These are phyloP conservation scores for Epinotia bilunana DNA, from an alignment of 2,888 invertebrate species.

Conservation along the genomic window DNA sequence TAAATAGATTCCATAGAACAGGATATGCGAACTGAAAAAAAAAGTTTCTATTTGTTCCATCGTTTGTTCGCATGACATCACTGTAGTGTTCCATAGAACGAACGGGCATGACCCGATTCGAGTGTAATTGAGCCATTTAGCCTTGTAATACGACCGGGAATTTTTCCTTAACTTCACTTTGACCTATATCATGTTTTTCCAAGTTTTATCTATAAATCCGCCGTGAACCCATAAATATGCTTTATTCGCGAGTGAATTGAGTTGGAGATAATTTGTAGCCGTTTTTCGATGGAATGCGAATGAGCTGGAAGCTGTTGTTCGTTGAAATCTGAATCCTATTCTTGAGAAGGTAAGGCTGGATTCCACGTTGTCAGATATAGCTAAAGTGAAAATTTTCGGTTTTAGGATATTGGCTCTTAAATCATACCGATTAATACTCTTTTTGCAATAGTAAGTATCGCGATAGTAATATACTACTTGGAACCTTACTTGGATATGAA, in stretches of 20 bases:
- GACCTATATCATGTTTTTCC: slow-evolving; percentile 29
- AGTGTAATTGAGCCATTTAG: slow-evolving; percentile 23
- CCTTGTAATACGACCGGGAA: slow-evolving; percentile 9
- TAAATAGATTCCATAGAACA: background rate
- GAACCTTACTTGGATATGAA: background rate
- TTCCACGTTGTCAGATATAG: background rate
- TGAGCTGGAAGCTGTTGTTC: slow-evolving; percentile 1
- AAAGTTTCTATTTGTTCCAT: background rate
- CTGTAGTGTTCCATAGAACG: background rate
- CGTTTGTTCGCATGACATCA: slow-evolving; percentile 1
- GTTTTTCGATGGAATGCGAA: slow-evolving; percentile 30
- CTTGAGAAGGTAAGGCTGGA: background rate
- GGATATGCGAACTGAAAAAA: background rate
- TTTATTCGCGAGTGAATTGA: slow-evolving; percentile 31
- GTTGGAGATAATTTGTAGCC: slow-evolving; percentile 35
- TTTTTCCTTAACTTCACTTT: slow-evolving; percentile 11
- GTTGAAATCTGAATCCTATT: background rate
- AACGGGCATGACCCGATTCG: background rate
- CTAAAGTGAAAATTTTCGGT: background rate
- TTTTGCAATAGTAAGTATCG: background rate
- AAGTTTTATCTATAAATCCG: slow-evolving; percentile 31
- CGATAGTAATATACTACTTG: too few relatives aligned
- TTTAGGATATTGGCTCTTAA: background rate
- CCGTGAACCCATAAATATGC: slow-evolving; percentile 34
- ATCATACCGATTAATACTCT: background rate